Percentiles rank a stretch among this genome's conserved stretches.
These are phyloP conservation scores for Erythrocebus patas DNA, from an alignment of 2,113 vertebrate genomes.

Conservation along the genomic window DNA sequence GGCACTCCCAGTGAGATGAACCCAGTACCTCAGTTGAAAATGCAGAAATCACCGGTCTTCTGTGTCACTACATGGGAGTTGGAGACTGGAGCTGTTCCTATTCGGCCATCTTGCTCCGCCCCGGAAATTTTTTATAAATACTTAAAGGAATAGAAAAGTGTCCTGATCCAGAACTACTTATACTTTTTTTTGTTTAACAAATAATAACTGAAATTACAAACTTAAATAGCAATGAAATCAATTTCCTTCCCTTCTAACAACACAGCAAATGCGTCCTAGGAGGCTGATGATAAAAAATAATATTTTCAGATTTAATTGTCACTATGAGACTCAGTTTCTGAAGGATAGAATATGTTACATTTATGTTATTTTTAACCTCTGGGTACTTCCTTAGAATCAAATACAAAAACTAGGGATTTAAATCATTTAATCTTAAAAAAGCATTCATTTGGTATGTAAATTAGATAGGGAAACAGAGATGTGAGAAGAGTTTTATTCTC, in stretches of 20 bases:
- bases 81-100: too few relatives aligned
- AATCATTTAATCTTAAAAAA: neutral
- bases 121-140: neutral
- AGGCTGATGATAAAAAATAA: neutral
- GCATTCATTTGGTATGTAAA: slow-evolving; percentile 11
- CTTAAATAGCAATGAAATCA: neutral
- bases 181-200: neutral
- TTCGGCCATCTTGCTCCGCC: too few relatives aligned
- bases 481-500: neutral
- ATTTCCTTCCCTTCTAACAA: neutral
- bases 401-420: neutral
- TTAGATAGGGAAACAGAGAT: neutral
- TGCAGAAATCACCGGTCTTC: too few relatives aligned
- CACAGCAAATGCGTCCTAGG: neutral
- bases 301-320: neutral
- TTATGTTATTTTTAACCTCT: neutral
- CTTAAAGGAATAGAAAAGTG: neutral
- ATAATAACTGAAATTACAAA: neutral
- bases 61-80: too few relatives aligned
- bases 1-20: too few relatives aligned
- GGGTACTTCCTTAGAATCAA: neutral
- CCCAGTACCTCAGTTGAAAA: too few relatives aligned
- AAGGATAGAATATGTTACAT: neutral
- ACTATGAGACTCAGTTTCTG: neutral
- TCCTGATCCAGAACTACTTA: neutral